Evolutionary conservation across 1,140 invertebrate genomes (phyloP).

Genomic region (Eumeta japonica): DNA sequence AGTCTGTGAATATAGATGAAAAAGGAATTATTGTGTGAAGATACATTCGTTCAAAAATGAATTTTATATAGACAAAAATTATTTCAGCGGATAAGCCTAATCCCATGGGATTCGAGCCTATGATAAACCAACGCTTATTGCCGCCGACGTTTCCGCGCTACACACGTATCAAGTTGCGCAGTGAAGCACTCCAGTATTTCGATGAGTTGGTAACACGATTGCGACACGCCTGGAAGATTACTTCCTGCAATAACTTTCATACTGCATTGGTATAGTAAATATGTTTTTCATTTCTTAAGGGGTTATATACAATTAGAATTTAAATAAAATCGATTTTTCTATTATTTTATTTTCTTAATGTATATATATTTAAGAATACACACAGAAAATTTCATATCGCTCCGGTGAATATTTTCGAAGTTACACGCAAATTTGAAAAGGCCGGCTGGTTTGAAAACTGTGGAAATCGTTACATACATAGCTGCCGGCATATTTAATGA

Average conservation of each 20-base stretch:
- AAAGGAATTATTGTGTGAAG: no score
- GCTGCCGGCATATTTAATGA: no score
- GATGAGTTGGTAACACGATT: constrained; percentile 78
- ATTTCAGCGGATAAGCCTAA: constrained; percentile 59
- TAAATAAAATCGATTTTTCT: background rate
- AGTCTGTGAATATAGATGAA: background rate
- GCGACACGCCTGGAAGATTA: constrained; percentile 80
- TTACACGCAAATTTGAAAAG: no score
- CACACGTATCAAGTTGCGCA: constrained; percentile 84
- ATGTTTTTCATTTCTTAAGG: no score
- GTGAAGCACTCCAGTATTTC: constrained; percentile 83
- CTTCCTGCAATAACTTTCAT: constrained; percentile 76
- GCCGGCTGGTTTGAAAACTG: no score
- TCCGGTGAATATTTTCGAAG: no score
- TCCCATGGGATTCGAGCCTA: constrained; percentile 88
- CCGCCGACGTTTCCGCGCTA: constrained; percentile 98
- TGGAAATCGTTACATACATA: no score
- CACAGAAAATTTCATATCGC: no score
- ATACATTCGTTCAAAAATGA: background rate
- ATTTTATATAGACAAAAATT: background rate
- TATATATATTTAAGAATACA: no score
- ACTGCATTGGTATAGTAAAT: constrained; percentile 78
- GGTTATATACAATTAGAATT: no score
- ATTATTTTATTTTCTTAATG: background rate
- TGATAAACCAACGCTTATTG: constrained; percentile 90